Base-by-base conservation (phyloP, 2,113 vertebrate species). In the Neofelis nebulosa region DNA sequence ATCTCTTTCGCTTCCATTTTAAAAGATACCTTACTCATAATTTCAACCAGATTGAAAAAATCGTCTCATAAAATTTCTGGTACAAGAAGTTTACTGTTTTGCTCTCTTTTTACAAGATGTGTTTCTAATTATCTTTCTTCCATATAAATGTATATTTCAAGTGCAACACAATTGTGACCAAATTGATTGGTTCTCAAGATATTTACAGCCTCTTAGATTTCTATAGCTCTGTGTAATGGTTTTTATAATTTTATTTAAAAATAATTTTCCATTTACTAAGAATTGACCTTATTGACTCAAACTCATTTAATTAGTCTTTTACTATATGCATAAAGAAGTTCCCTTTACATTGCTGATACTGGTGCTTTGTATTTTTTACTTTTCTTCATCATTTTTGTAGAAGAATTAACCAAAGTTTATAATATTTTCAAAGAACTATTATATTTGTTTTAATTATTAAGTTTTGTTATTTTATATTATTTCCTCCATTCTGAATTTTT, bases 1-100 rank as follows among this genome's bases (percentile, higher is more conserved):
- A 78, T 97, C 84, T 93, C 38, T 87, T 96, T 89, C 87, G 89
- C 93, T 74, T 96, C 8, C 41, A 38, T 69, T 93, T 80, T 89
- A 66, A 96, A 98, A 97, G 27, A 38, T 69, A 76, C 13, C 96
- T 41, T 48, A 81, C 94, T 94, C 33, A 97, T 19, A 82, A 29
- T 3, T 63, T 92, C 66, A 61, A 57, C 78, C 61, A 97, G 21
- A 73, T 89, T 94, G 91, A 97, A 45, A 94, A 89, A 91, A 88
- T 76, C 23, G 4, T 50, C 31, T 89, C 63, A 96, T 63, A 36
- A 57, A 31, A 2, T 78, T 91, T 87, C 79, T 71, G 52, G 66
- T 16, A 91, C 27, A 95, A 78, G 66, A 19, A 33, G 73, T 87
- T 76, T 86, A 57, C 76, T 48, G 2, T 0, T 63, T 74, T 61